Percentiles rank a stretch among this genome's conserved stretches.
Evolutionary conservation across 2,797 vertebrate species (phyloP).

Genomic region (Phalloptychus januarius): DNA sequence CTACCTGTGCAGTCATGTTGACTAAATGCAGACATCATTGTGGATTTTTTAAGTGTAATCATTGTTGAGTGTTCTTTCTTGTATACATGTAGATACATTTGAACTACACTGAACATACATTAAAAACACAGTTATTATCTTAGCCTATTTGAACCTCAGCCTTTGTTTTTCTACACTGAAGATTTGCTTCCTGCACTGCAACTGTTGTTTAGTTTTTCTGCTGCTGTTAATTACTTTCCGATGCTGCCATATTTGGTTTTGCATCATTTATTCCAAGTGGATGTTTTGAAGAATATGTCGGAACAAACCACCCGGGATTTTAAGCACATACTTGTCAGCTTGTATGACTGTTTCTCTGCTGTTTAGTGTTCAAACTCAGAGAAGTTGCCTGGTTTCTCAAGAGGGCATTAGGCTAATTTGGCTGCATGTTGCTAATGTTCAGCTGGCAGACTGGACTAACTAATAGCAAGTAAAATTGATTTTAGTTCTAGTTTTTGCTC

Average conservation of each 20-base stretch:
- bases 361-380: neutral
- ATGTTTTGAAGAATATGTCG: neutral
- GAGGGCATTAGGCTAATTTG: neutral
- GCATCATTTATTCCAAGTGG: neutral
- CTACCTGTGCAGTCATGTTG: neutral
- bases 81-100: slow-evolving; percentile 14
- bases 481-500: neutral
- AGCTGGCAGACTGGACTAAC: neutral
- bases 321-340: neutral
- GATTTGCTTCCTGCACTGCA: slow-evolving; percentile 6
- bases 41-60: slow-evolving; percentile 14
- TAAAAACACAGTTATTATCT: slow-evolving; percentile 27
- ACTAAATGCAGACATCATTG: neutral
- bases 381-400: neutral
- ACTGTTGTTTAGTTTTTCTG: neutral
- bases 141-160: neutral
- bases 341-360: fast-evolving
- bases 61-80: slow-evolving; percentile 24
- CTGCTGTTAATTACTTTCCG: slow-evolving; percentile 8
- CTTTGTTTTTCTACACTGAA: slow-evolving; percentile 2
- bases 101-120: slow-evolving; percentile 13
- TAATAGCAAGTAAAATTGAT: neutral
- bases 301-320: neutral
- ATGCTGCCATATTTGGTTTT: neutral
- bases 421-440: neutral